A percentile compares a stretch with the other conserved stretches of the same genome.
Evolutionary conservation across 2,797 vertebrate species (phyloP).

Genomic region (Eidolon dupreanum): DNA sequence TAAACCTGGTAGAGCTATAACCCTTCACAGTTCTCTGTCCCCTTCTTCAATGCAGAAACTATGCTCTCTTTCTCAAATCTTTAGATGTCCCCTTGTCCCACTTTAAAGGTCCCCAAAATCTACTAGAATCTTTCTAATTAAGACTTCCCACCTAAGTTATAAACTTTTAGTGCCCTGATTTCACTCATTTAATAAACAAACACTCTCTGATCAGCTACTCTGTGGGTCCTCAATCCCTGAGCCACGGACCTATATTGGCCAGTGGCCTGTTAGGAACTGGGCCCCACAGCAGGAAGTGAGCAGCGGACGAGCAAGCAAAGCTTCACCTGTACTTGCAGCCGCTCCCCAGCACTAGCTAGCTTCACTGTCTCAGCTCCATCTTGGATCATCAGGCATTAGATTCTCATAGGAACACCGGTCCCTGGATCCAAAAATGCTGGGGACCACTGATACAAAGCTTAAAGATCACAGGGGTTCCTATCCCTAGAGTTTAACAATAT

Average conservation of each 20-base stretch:
- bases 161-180: not conserved
- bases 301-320: too few species aligned
- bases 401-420: too few species aligned
- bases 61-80: not conserved
- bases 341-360: too few species aligned
- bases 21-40: not conserved
- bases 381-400: too few species aligned
- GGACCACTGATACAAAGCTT: not conserved
- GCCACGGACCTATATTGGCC: too few species aligned
- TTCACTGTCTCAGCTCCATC: too few species aligned
- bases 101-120: not conserved
- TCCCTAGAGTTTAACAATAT: not conserved
- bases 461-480: not conserved
- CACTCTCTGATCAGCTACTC: not conserved
- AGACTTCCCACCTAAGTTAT: not conserved
- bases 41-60: not conserved
- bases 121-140: not conserved
- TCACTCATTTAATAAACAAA: not conserved
- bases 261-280: too few species aligned
- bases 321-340: too few species aligned
- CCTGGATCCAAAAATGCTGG: too few species aligned
- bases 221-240: not conserved
- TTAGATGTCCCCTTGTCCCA: not conserved
- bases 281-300: too few species aligned
- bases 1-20: not conserved